Percentiles rank a stretch among this genome's conserved stretches.
These are phyloP conservation scores for Podiceps cristatus DNA, from an alignment of 2,113 vertebrate species.

Conservation along the genomic window DNA sequence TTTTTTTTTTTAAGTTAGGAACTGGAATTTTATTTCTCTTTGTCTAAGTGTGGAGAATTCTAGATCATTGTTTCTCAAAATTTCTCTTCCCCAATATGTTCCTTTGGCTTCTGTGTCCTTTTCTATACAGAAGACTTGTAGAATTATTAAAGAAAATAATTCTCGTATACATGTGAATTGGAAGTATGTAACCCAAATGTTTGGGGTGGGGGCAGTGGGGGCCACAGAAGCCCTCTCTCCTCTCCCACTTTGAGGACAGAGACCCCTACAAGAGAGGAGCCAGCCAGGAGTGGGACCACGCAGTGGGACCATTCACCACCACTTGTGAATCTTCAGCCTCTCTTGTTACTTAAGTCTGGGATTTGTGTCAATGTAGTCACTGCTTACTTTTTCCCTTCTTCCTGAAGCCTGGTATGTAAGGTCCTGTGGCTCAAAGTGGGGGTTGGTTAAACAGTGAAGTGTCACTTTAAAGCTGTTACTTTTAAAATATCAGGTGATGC, in stretches of 20 bases:
- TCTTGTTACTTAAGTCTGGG: neutral
- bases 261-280: neutral
- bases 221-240: neutral
- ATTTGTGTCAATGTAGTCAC: neutral
- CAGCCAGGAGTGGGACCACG: fast-evolving
- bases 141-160: neutral
- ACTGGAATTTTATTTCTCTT: neutral
- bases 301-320: fast-evolving
- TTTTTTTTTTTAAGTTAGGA: neutral
- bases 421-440: neutral
- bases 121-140: neutral
- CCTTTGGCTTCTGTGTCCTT: neutral
- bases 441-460: neutral
- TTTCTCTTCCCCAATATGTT: neutral
- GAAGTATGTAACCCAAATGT: neutral
- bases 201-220: neutral
- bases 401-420: neutral
- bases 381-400: neutral
- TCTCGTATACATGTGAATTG: neutral
- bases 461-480: neutral
- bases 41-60: neutral
- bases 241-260: neutral
- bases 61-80: neutral
- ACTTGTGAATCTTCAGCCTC: neutral
- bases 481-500: neutral